Evolutionary conservation across 1,140 invertebrate genomes (phyloP).

Genomic region (Cherax destructor): DNA sequence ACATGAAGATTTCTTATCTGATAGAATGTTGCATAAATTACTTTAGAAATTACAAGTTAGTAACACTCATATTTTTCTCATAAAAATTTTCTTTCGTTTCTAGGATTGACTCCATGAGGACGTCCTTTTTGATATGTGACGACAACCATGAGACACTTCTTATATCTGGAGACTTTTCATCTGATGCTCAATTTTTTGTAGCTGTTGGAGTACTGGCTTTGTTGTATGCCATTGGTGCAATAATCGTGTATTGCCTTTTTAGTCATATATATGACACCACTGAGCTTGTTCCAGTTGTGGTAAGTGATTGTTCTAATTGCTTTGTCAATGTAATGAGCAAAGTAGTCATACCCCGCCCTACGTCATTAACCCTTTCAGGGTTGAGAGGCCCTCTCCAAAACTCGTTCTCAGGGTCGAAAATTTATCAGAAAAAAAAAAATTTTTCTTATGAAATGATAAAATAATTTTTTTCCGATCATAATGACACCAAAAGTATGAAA

Average conservation of each 20-base stretch:
- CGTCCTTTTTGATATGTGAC: slow-evolving; percentile 57
- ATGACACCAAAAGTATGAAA: too few species aligned
- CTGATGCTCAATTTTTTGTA: slow-evolving; percentile 83
- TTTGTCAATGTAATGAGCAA: too few species aligned
- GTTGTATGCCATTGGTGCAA: slow-evolving; percentile 80
- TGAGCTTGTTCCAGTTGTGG: slow-evolving; percentile 76
- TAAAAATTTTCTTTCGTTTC: slow-evolving; percentile 9
- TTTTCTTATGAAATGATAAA: too few species aligned
- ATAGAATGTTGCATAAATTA: too few species aligned
- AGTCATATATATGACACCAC: slow-evolving; percentile 80
- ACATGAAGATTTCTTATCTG: too few species aligned
- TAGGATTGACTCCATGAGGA: slow-evolving; percentile 29
- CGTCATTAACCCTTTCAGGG: too few species aligned
- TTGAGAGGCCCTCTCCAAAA: too few species aligned
- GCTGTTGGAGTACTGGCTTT: slow-evolving; percentile 83
- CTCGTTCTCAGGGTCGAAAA: too few species aligned
- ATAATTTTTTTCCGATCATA: too few species aligned
- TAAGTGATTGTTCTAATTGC: slow-evolving; percentile 76
- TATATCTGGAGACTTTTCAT: slow-evolving; percentile 77
- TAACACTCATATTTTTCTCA: background rate
- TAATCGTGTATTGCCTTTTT: slow-evolving; percentile 80
- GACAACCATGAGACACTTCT: background rate
- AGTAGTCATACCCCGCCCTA: too few species aligned
- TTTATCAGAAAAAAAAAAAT: too few species aligned
- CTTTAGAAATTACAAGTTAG: too few species aligned